Percentiles rank a stretch among this genome's conserved stretches.
Evolutionary conservation across 2,888 invertebrate genomes (phyloP).

Genomic region (Portevinia maculata): DNA sequence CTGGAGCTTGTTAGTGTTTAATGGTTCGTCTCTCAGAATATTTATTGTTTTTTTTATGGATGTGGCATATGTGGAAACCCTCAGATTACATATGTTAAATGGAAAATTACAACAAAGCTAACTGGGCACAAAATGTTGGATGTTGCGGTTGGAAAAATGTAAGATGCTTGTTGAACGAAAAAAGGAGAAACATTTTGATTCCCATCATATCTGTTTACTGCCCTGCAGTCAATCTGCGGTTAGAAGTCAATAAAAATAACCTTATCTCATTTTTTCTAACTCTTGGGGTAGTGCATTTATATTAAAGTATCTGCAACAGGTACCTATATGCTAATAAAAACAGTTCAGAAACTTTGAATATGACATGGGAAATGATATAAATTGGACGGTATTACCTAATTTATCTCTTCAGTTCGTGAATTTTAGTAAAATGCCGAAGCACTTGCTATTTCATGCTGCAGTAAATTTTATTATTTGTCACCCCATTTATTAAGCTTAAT

Average conservation of each 20-base stretch:
- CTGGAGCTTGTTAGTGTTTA: constrained; percentile 3
- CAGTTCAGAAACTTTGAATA: no score
- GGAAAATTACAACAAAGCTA: background rate
- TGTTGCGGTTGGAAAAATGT: background rate
- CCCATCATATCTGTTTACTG: background rate
- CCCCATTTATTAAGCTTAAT: no score
- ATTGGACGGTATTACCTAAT: no score
- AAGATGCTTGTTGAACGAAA: background rate
- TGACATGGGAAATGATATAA: no score
- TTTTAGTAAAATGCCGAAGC: no score
- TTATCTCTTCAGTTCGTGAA: no score
- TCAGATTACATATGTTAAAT: no score
- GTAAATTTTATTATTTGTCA: no score
- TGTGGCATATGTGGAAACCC: no score
- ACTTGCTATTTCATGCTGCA: no score
- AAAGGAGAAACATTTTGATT: background rate
- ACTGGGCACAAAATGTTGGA: background rate
- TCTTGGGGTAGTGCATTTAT: no score
- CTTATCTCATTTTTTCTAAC: background rate
- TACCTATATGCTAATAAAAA: no score
- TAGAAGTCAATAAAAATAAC: constrained; percentile 4
- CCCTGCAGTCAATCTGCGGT: constrained; percentile 2
- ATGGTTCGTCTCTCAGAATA: constrained; percentile 11
- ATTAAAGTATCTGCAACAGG: background rate
- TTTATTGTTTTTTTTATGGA: background rate